phyloP scores from a whole-genome alignment of 2,888 invertebrate species.

The Sycophila texana region DNA sequence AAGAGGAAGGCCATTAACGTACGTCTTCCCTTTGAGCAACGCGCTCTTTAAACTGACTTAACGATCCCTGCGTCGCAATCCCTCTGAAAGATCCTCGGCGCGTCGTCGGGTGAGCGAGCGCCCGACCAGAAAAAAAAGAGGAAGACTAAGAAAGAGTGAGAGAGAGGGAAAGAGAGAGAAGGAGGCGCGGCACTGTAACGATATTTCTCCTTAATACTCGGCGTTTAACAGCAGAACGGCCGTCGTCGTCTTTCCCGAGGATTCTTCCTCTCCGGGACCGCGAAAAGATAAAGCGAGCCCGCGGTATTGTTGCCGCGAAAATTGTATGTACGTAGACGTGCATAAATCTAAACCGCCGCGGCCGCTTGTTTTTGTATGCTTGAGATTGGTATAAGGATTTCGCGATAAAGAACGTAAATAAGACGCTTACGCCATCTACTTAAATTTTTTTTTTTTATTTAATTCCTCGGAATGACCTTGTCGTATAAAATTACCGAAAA shows the following conservation, averaged over 20 bases:
- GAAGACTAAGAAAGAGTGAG: not conserved
- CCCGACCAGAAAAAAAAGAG: not conserved
- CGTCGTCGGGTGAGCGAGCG: not conserved
- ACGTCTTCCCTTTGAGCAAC: slow-evolving; percentile 53
- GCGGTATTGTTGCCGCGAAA: slow-evolving; percentile 25
- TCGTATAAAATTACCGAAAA: too few species aligned
- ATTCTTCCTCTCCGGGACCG: not conserved
- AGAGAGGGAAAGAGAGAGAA: not conserved
- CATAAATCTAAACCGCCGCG: slow-evolving; percentile 9
- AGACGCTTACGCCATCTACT: not conserved
- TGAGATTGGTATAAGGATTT: not conserved
- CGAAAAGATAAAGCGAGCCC: slow-evolving; percentile 10
- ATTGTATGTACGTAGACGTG: slow-evolving; percentile 2
- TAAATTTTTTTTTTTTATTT: too few species aligned
- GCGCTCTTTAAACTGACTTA: slow-evolving; percentile 55
- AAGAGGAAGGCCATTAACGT: slow-evolving; percentile 41
- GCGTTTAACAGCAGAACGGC: slow-evolving; percentile 30
- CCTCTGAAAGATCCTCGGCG: slow-evolving; percentile 11
- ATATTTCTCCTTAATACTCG: slow-evolving; percentile 43
- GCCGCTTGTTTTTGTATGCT: not conserved
- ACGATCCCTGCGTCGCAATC: slow-evolving; percentile 35
- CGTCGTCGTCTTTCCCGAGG: slow-evolving; percentile 3
- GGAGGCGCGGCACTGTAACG: not conserved
- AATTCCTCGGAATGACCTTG: too few species aligned
- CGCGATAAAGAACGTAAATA: not conserved